Evolutionary conservation across 1,140 invertebrate species (phyloP), one percentile per base, ranked within the genome.

Genomic region (Mya arenaria): DNA sequence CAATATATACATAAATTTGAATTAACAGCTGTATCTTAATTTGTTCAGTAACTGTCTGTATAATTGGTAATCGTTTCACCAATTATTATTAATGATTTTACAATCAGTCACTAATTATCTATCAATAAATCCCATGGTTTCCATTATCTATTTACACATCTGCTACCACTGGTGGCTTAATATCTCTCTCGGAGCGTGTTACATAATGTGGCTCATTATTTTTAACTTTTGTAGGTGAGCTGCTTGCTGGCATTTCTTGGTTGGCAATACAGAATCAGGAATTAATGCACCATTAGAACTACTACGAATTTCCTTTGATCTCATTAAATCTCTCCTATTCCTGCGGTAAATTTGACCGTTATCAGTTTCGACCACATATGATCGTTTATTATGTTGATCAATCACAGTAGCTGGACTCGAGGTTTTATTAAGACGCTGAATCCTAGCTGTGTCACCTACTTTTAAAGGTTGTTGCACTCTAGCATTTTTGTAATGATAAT

Each of bases 271-370:
- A 55, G 48, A 13, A n/a, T 48, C 10, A 48, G 44, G 10, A 48
- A 48, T 48, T 48, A 13, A 48, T 48, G 10, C 10, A 13, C n/a
- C 10, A 48, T 48, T 13, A 48, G 44, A 48, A n/a, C 44, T 48
- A 48, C 10, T 13, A 13, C 44, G 52, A 28, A n/a, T n/a, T n/a
- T n/a, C n/a, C n/a, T n/a, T n/a, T 19, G n/a, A 19, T 56, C 28
- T 56, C 4, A 19, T 23, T 4, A 4, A 23, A 5, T 28, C 4
- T 56, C 28, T 56, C 4, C 17, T 56, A 17, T 56, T 56, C 17
- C 52, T 56, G 52, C 17, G 52, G 52, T 60, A 60, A 4, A 13
- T 60, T 60, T 60, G 58, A 60, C 58, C 58, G 34, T 60, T 60
- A 32, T 60, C 58, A 4, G 58, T 60, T 13, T 60, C 58, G 13